A percentile compares a stretch with the other conserved stretches of the same genome.
These are phyloP conservation scores for Gadus chalcogrammus DNA, from an alignment of 2,113 vertebrate species.

Conservation along the genomic window DNA sequence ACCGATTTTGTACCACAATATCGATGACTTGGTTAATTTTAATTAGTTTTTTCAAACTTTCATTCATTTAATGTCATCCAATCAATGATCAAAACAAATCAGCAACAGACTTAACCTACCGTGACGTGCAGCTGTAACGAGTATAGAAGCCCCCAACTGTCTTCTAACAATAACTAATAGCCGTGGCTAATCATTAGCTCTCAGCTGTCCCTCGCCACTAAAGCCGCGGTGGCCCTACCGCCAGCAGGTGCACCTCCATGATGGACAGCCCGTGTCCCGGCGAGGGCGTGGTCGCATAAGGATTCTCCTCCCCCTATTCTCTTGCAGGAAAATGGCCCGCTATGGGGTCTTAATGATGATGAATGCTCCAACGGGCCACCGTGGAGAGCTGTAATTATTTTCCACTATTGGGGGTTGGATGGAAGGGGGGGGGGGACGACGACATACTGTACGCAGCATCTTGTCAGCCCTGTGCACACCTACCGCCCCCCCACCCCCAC, in stretches of 20 bases:
- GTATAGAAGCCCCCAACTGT: not conserved
- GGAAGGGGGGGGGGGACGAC: not conserved
- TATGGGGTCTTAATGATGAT: slow-evolving; percentile 25
- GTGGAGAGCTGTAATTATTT: slow-evolving; percentile 26
- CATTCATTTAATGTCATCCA: not conserved
- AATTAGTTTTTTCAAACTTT: too few relatives aligned
- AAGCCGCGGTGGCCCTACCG: not conserved
- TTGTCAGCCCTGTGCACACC: slow-evolving; percentile 16
- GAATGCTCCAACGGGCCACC: slow-evolving; percentile 10
- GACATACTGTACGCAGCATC: slow-evolving; percentile 6
- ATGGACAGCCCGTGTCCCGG: not conserved
- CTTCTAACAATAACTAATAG: slow-evolving; percentile 8
- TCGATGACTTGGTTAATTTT: not conserved
- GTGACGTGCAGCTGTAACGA: not conserved
- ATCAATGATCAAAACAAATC: not conserved
- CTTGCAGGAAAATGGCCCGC: slow-evolving; percentile 2
- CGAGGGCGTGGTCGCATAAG: slow-evolving; percentile 7
- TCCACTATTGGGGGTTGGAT: not conserved
- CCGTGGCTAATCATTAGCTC: not conserved
- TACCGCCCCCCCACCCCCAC: not conserved
- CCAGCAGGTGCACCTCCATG: not conserved
- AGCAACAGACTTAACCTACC: not conserved
- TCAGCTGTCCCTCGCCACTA: not conserved
- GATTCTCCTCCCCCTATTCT: slow-evolving; percentile 14
- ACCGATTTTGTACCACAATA: too few relatives aligned